phyloP scores from a whole-genome alignment of 2,113 vertebrate species.

The Petroica traversi region DNA sequence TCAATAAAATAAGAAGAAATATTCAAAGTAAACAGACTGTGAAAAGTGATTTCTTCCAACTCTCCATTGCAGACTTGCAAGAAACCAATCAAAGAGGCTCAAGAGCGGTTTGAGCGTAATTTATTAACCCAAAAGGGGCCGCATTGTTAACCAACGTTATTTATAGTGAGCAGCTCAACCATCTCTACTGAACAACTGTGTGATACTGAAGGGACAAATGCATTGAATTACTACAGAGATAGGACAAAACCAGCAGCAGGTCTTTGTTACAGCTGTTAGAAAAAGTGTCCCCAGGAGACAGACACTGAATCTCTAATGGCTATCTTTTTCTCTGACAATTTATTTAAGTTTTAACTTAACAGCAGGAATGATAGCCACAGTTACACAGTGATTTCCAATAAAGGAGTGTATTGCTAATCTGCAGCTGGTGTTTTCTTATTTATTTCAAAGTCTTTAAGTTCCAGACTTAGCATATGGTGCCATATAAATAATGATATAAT shows the following conservation, averaged over 20 bases:
- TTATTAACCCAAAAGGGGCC: constrained; percentile 40
- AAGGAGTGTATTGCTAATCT: constrained; percentile 47
- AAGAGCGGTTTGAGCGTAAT: neutral
- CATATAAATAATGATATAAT: constrained; percentile 70
- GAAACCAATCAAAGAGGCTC: constrained; percentile 37
- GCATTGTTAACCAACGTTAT: constrained; percentile 53
- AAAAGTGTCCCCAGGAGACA: constrained; percentile 57
- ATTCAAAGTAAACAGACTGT: constrained; percentile 26
- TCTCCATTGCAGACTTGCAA: constrained; percentile 37
- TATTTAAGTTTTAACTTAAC: constrained; percentile 68
- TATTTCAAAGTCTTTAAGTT: constrained; percentile 63
- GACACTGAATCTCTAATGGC: constrained; percentile 63
- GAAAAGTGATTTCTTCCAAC: constrained; percentile 40
- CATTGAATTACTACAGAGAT: constrained; percentile 49
- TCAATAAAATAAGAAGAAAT: constrained; percentile 32
- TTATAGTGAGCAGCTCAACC: constrained; percentile 41
- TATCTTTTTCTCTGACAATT: constrained; percentile 66
- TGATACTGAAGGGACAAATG: constrained; percentile 50
- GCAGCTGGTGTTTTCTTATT: constrained; percentile 67
- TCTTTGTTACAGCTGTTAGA: constrained; percentile 63
- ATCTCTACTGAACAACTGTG: constrained; percentile 30
- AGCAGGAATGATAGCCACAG: constrained; percentile 56
- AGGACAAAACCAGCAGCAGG: constrained; percentile 54
- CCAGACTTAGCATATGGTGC: constrained; percentile 64
- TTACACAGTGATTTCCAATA: constrained; percentile 52